These are phyloP conservation scores for Hydriomena furcata DNA, from an alignment of 2,888 invertebrate genomes.

Conservation along the genomic window DNA sequence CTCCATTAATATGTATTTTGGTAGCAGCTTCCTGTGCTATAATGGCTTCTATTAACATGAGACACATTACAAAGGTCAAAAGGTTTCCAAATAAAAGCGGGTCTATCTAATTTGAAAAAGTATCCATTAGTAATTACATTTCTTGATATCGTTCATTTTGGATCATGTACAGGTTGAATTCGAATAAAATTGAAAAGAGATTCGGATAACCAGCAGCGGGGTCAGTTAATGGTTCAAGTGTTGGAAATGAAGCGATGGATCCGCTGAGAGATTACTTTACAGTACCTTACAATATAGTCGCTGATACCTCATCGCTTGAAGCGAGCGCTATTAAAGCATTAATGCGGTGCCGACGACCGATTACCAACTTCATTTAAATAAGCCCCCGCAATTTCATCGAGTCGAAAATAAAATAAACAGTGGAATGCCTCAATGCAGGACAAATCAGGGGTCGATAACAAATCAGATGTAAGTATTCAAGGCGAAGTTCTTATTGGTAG, in stretches of 20 bases:
- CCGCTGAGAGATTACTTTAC: conserved; percentile 11
- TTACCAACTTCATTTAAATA: conserved; percentile 64
- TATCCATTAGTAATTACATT: conserved; percentile 59
- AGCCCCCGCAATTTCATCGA: conserved; percentile 56
- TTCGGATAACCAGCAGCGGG: conserved; percentile 50
- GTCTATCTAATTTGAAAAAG: conserved; percentile 51
- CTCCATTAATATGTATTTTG: conserved; percentile 28
- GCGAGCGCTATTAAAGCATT: conserved; percentile 42
- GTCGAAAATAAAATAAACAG: conserved; percentile 45
- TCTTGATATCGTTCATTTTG: conserved; percentile 49
- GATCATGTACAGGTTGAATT: conserved; percentile 50
- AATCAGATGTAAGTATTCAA: conserved; percentile 33
- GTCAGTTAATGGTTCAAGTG: conserved; percentile 36
- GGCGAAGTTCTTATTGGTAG: conserved; percentile 30
- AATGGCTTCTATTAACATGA: conserved; percentile 30
- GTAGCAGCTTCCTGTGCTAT: conserved; percentile 30
- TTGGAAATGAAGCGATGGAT: conserved; percentile 20
- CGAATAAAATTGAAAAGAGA: conserved; percentile 59
- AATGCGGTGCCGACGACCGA: conserved; percentile 60
- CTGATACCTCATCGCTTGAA: conserved; percentile 37
- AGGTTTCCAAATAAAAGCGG: conserved; percentile 26
- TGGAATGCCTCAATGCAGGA: conserved; percentile 38
- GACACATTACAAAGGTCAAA: conserved; percentile 31
- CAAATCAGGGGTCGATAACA: conserved; percentile 36
- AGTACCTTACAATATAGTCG: conserved; percentile 19